Base-by-base conservation (phyloP, 1,140 invertebrate genomes). In the Phocides pigmalion region DNA sequence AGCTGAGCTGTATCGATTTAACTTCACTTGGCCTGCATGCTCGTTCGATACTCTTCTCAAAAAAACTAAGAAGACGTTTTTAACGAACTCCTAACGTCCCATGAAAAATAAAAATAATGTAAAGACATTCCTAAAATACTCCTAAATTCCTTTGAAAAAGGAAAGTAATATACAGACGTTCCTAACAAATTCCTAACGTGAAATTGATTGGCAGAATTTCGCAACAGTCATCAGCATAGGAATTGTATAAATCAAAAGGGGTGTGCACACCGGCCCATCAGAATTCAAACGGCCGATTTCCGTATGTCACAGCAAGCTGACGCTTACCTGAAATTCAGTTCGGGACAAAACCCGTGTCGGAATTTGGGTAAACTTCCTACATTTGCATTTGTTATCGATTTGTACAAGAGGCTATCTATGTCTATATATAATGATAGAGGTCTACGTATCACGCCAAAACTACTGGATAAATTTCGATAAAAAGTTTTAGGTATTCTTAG, bases 231-330 rank as follows among this genome's bases (percentile, higher is more conserved):
- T 58, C 15, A 47, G 64, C 58, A 76, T 73, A 70, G 61, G 62
- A 68, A 76, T 73, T 68, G 68, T 44, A 70, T 69, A 76, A 67
- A 76, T 76, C 71, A 64, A 70, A 47, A 39, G 51, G 50, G 50
- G 50, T 19, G 15, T 17, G 35, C 32, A 37, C 51, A 64, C 32
- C 4, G 32, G 28, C 37, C 46, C 56, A 61, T 64, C 66, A 64
- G 49, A 44, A 64, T 64, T 64, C 66, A 61, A 64, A 64, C 49
- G 35, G 51, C 35, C 53, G 46, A 32, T 32, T 49, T 9, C 32
- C 49, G 49, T 35, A 19, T 35, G 49, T 66, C 56, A 47, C 46
- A 42, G 41, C 41, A 51, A 66, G 64, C 64, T 66, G 64, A 54
- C 58, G 64, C 49, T 4, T 8, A 32, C 50, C 17, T 17, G 42